phyloP scores from a whole-genome alignment of 2,888 invertebrate species.

The Temnothorax ravouxi region DNA sequence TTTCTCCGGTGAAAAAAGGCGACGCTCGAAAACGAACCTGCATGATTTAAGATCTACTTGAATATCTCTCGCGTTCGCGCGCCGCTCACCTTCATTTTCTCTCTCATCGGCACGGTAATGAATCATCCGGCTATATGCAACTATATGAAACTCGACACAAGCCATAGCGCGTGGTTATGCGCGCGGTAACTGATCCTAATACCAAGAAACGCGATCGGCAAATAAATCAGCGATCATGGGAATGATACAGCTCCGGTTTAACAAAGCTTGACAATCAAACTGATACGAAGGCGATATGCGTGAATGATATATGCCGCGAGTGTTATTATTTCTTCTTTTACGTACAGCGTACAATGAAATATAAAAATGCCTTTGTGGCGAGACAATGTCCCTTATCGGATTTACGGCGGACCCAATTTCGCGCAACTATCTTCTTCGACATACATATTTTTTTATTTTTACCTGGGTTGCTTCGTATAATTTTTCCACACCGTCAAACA shows the following conservation, averaged over 20 bases:
- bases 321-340: neutral
- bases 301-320: neutral
- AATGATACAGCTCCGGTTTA: slow-evolving; percentile 19
- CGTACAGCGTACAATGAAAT: neutral
- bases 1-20: neutral
- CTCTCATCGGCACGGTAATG: slow-evolving; percentile 25
- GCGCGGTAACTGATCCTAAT: slow-evolving; percentile 31
- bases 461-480: neutral
- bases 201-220: slow-evolving; percentile 41
- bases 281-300: neutral
- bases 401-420: neutral
- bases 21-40: neutral
- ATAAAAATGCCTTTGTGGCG: neutral
- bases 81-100: slow-evolving; percentile 24
- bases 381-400: neutral
- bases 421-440: neutral
- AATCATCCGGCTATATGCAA: slow-evolving; percentile 28
- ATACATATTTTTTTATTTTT: neutral
- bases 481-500: neutral
- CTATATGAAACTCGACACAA: slow-evolving; percentile 22
- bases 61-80: neutral
- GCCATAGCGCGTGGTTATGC: neutral
- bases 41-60: neutral
- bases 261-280: slow-evolving; percentile 33
- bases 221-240: slow-evolving; percentile 44